Evolutionary conservation across 2,797 vertebrate species (phyloP).

Genomic region (Taeniopygia guttata): DNA sequence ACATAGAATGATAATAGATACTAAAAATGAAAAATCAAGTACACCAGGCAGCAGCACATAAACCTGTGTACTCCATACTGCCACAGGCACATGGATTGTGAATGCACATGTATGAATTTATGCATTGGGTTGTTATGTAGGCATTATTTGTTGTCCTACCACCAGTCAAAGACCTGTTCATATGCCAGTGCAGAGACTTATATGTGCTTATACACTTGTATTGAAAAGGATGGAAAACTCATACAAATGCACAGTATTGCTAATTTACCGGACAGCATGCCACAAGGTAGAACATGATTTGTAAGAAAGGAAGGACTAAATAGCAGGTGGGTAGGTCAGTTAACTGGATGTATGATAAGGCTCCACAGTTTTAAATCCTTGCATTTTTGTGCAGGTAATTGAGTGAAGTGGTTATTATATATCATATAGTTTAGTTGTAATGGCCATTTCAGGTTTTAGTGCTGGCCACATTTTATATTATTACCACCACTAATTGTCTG

Average conservation of each 20-base stretch:
- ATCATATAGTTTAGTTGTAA: constrained; percentile 47
- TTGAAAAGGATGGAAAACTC: not conserved
- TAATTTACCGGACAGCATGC: not conserved
- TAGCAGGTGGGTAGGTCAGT: not conserved
- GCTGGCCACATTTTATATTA: constrained; percentile 44
- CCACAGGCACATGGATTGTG: not conserved
- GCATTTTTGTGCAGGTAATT: constrained; percentile 52
- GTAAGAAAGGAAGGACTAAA: constrained; percentile 8
- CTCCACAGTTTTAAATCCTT: constrained; percentile 39
- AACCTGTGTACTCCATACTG: not conserved
- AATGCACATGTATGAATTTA: not conserved
- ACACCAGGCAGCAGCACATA: not conserved
- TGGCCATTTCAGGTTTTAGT: constrained; percentile 52
- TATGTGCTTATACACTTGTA: not conserved
- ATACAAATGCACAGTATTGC: not conserved
- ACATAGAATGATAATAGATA: constrained; percentile 20
- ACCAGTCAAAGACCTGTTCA: not conserved
- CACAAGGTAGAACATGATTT: not conserved
- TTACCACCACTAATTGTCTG: constrained; percentile 56
- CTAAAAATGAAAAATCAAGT: constrained; percentile 27
- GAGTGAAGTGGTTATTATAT: constrained; percentile 47
- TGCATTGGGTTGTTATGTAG: not conserved
- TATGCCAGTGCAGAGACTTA: not conserved
- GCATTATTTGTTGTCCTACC: not conserved
- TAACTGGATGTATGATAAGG: constrained; percentile 37